Conservation (phyloP, 1,140 invertebrate genomes). For the Probaryconus sp. region DNA sequence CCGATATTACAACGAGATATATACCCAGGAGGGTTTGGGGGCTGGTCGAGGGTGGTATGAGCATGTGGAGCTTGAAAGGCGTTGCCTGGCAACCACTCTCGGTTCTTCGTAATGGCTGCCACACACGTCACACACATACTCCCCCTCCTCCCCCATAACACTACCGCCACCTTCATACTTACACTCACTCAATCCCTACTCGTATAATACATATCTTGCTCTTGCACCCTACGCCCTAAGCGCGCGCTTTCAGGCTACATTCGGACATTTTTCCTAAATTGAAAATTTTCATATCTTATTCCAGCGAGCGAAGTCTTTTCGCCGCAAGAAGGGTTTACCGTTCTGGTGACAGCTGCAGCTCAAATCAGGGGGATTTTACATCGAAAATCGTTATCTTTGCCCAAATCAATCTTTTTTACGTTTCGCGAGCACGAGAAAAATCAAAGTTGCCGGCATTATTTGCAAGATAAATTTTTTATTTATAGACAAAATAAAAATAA, state of each 20-base stretch:
- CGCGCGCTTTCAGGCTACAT: constrained; percentile 66
- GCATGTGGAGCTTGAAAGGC: constrained; percentile 76
- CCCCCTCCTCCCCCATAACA: constrained; percentile 59
- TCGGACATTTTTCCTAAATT: constrained; percentile 76
- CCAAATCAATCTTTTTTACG: no score
- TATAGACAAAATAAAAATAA: no score
- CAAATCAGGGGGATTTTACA: no score
- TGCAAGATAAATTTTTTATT: no score
- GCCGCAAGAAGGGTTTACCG: constrained; percentile 35
- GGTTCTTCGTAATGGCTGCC: constrained; percentile 75
- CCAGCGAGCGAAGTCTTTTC: constrained; percentile 34
- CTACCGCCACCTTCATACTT: constrained; percentile 56
- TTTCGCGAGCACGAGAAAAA: neutral
- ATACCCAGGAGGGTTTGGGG: constrained; percentile 66
- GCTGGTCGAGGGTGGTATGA: constrained; percentile 76
- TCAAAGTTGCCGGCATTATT: no score
- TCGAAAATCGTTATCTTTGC: no score
- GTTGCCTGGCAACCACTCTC: constrained; percentile 77
- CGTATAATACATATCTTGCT: constrained; percentile 63
- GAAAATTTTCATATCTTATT: constrained; percentile 76
- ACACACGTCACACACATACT: constrained; percentile 76
- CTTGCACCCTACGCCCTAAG: constrained; percentile 53
- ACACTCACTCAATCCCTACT: constrained; percentile 52
- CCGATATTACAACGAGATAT: constrained; percentile 64
- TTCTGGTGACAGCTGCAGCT: no score